These are phyloP conservation scores for Tetragonisca angustula DNA, from an alignment of 2,888 invertebrate genomes.

Conservation along the genomic window DNA sequence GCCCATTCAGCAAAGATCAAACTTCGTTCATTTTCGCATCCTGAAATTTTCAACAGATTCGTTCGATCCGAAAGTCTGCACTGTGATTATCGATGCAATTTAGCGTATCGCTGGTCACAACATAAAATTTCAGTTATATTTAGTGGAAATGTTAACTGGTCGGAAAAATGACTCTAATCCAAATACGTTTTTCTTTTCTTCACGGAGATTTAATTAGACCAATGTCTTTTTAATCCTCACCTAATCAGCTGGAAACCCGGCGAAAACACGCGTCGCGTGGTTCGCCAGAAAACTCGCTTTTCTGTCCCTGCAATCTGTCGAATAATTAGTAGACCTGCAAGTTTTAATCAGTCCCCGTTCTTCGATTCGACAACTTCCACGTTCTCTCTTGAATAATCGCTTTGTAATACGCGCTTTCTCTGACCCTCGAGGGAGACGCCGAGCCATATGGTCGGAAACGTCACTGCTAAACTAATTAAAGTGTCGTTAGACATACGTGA, in stretches of 20 bases:
- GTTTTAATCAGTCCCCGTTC: constrained; percentile 49
- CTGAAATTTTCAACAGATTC: too few species aligned
- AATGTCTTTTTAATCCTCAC: constrained; percentile 14
- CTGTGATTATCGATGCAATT: too few species aligned
- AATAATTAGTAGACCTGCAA: constrained; percentile 56
- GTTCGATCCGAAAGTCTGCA: too few species aligned
- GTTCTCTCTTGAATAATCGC: constrained; percentile 51
- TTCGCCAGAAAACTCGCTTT: constrained; percentile 39
- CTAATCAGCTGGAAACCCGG: constrained; percentile 18
- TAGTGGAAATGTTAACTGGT: not conserved
- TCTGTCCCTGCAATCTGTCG: constrained; percentile 48
- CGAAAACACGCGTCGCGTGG: constrained; percentile 1
- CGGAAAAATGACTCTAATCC: not conserved
- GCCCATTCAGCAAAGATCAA: too few species aligned
- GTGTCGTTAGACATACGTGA: constrained; percentile 39
- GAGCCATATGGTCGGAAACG: constrained; percentile 34
- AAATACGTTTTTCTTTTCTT: too few species aligned
- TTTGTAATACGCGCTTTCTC: constrained; percentile 51
- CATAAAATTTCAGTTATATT: not conserved
- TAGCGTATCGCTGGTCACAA: too few species aligned
- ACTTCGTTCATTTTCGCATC: too few species aligned
- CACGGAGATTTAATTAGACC: constrained; percentile 39
- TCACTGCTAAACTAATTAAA: constrained; percentile 53
- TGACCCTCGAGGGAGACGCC: constrained; percentile 27
- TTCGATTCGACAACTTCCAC: constrained; percentile 51